Conservation (phyloP, 2,888 invertebrate genomes). For the Tanypteryx hageni region DNA sequence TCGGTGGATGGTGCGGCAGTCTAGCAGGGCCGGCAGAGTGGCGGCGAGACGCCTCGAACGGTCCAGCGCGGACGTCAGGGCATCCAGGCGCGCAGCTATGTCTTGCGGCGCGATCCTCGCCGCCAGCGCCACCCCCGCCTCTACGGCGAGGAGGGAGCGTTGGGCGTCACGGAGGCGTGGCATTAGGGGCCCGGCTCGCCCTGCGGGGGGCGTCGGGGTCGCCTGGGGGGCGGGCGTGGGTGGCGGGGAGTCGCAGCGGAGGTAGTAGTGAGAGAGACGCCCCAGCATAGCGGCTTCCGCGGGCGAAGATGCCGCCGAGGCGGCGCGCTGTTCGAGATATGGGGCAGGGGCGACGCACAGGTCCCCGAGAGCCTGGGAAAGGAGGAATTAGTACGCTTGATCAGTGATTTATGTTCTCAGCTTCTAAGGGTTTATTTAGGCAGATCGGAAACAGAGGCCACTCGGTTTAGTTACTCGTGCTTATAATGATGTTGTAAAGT, state of each 20-base stretch:
- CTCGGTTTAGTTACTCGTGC: no score
- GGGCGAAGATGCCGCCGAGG: constrained; percentile 79
- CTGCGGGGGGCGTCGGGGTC: not conserved
- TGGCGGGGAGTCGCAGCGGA: constrained; percentile 85
- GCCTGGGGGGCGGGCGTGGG: constrained; percentile 31
- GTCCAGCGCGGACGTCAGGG: constrained; percentile 87
- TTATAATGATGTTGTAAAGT: no score
- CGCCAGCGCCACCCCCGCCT: constrained; percentile 69
- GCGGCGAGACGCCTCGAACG: constrained; percentile 81
- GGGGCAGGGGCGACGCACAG: constrained; percentile 91
- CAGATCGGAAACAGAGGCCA: no score
- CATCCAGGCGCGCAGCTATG: constrained; percentile 82
- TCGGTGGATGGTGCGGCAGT: constrained; percentile 89
- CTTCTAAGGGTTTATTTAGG: no score
- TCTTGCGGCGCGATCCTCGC: constrained; percentile 76
- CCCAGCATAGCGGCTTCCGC: constrained; percentile 71
- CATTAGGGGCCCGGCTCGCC: constrained; percentile 15
- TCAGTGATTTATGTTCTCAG: no score
- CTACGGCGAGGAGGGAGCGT: constrained; percentile 29
- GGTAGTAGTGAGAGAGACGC: constrained; percentile 79
- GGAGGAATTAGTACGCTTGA: not conserved
- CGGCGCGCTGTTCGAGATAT: constrained; percentile 79
- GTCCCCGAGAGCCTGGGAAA: constrained; percentile 83
- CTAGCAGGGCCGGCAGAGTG: constrained; percentile 83
- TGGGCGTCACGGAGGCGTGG: constrained; percentile 50